phyloP scores from a whole-genome alignment of 2,113 vertebrate species.

The Epinephelus moara region DNA sequence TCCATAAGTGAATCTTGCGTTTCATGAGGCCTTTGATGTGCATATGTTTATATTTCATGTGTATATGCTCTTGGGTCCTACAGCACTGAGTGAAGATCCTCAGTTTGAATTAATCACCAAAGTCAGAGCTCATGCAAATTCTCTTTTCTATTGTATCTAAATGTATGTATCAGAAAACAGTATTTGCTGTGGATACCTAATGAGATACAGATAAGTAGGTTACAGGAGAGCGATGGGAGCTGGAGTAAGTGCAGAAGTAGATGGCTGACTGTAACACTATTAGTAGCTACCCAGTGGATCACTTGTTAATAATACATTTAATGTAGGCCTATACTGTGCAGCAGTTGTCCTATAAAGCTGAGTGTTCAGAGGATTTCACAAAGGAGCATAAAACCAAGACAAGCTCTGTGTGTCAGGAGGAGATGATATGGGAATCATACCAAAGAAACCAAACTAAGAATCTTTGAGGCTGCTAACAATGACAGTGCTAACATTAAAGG shows the following conservation, averaged over 20 bases:
- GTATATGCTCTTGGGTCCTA: neutral
- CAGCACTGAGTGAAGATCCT: neutral
- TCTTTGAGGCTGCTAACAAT: neutral
- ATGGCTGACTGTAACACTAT: constrained; percentile 6
- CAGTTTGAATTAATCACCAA: neutral
- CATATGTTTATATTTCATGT: neutral
- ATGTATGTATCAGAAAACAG: neutral
- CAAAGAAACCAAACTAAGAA: neutral
- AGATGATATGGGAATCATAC: neutral
- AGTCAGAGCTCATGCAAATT: neutral
- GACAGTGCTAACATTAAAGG: neutral
- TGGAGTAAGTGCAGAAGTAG: neutral
- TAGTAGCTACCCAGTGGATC: neutral
- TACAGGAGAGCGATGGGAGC: neutral
- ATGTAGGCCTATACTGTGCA: neutral
- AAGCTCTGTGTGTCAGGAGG: neutral
- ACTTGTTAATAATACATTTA: constrained; percentile 35
- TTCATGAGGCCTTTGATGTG: neutral
- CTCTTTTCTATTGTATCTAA: neutral
- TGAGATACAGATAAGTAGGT: neutral
- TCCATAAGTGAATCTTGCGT: neutral
- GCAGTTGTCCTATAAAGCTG: neutral
- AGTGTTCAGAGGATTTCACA: constrained; percentile 5
- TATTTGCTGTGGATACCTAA: neutral
- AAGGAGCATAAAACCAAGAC: neutral